Conservation (phyloP, 2,888 invertebrate species). For the Thymelicus acteon region DNA sequence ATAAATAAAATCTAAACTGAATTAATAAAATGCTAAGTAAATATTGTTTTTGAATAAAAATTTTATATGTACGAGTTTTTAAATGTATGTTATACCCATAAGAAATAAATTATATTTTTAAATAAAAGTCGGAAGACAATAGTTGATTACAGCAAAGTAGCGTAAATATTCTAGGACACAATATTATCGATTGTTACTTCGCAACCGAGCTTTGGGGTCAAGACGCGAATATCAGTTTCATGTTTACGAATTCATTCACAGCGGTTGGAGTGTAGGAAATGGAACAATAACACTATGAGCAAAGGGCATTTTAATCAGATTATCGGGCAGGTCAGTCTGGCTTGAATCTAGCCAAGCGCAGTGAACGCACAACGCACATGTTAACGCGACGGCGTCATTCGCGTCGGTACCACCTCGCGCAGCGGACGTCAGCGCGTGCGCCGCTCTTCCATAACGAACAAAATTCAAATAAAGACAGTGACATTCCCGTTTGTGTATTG, state of each 20-base stretch:
- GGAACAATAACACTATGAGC: constrained; percentile 59
- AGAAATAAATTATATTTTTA: too few species aligned
- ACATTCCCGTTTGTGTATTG: constrained; percentile 43
- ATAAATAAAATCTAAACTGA: too few species aligned
- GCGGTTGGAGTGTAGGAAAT: constrained; percentile 47
- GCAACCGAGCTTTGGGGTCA: constrained; percentile 27
- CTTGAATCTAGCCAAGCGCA: constrained; percentile 55
- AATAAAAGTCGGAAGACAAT: too few species aligned
- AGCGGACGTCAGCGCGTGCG: constrained; percentile 64
- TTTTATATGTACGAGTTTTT: too few species aligned
- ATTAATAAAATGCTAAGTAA: too few species aligned
- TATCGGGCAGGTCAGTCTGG: constrained; percentile 69
- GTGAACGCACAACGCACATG: constrained; percentile 53
- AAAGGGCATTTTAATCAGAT: constrained; percentile 74
- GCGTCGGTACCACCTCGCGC: constrained; percentile 66
- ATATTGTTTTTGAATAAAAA: too few species aligned
- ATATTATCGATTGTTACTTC: constrained; percentile 25
- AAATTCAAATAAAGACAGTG: constrained; percentile 61
- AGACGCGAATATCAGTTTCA: constrained; percentile 24
- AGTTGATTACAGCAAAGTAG: constrained; percentile 10
- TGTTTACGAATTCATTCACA: constrained; percentile 46
- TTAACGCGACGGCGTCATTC: constrained; percentile 60
- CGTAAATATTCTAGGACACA: neutral
- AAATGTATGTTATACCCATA: too few species aligned
- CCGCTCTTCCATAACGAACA: constrained; percentile 56